A percentile compares a stretch with the other conserved stretches of the same genome.
These are phyloP conservation scores for Eueides isabella DNA, from an alignment of 1,140 invertebrate genomes.

Conservation along the genomic window DNA sequence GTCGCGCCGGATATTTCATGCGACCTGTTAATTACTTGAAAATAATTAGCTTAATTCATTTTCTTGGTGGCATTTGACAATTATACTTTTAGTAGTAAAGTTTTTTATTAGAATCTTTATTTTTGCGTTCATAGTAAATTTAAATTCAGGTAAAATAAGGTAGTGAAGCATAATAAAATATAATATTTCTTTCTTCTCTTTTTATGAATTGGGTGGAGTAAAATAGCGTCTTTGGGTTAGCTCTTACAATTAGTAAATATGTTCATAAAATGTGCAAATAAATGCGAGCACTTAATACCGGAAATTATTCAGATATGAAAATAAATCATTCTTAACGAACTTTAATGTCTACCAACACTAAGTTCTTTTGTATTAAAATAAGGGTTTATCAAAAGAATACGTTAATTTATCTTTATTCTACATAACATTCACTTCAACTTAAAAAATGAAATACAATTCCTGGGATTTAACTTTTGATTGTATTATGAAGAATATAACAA, in stretches of 20 bases:
- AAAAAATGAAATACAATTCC: not conserved
- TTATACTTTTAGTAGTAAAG: not conserved
- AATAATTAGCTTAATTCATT: constrained; percentile 51
- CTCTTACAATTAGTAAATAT: too few species aligned
- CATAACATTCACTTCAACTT: not conserved
- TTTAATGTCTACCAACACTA: too few species aligned
- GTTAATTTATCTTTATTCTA: not conserved
- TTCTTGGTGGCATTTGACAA: constrained; percentile 28
- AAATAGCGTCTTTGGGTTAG: too few species aligned
- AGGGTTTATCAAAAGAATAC: not conserved
- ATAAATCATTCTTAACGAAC: not conserved
- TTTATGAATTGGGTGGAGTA: too few species aligned
- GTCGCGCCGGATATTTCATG: constrained; percentile 46
- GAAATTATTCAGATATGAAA: not conserved
- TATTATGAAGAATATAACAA: not conserved
- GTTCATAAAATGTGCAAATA: too few species aligned
- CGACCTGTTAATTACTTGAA: constrained; percentile 53
- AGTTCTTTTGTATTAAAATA: too few species aligned
- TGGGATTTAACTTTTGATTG: not conserved
- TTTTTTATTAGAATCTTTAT: not conserved
- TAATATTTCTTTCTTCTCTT: too few species aligned
- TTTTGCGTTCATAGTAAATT: not conserved
- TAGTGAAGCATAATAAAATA: not conserved
- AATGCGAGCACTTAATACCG: too few species aligned
- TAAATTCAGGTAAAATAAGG: not conserved